phyloP scores from a whole-genome alignment of 1,140 invertebrate species.

The Halesus radiatus region DNA sequence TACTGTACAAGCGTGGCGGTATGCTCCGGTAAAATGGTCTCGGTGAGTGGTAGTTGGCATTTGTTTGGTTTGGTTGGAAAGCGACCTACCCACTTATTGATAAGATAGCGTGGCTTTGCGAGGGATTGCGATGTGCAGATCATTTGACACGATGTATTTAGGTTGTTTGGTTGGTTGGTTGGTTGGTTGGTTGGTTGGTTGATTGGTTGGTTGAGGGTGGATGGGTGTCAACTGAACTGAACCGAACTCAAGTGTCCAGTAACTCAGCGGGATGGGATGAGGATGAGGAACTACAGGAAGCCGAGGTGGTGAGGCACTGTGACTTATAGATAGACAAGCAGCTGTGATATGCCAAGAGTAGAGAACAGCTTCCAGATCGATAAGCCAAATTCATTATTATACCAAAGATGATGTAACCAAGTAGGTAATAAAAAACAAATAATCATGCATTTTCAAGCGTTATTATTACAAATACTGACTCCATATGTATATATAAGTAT shows the following conservation, averaged over 20 bases:
- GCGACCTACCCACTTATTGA: slow-evolving; percentile 16
- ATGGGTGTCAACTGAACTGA: not conserved
- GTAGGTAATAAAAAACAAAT: slow-evolving; percentile 89
- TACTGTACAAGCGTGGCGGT: slow-evolving; percentile 18
- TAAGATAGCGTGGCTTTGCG: slow-evolving; percentile 6
- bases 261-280: not conserved
- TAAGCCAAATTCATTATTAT: slow-evolving; percentile 58
- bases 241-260: no score
- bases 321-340: slow-evolving; percentile 55
- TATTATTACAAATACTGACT: slow-evolving; percentile 88
- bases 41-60: slow-evolving; percentile 1
- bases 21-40: not conserved
- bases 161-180: not conserved
- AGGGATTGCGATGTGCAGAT: slow-evolving; percentile 13
- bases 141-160: slow-evolving; percentile 15
- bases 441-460: slow-evolving; percentile 89
- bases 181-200: not conserved
- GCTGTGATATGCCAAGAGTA: slow-evolving; percentile 58
- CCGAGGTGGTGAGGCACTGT: slow-evolving; percentile 53
- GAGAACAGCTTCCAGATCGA: slow-evolving; percentile 57
- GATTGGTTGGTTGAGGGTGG: not conserved
- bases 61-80: not conserved
- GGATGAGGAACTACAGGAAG: slow-evolving; percentile 48
- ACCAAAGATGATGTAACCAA: slow-evolving; percentile 71
- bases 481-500: slow-evolving; percentile 72